Evolutionary conservation across 1,140 invertebrate species (phyloP), one percentile per base, ranked within the genome.

Genomic region (Drosophila chauvacae): DNA sequence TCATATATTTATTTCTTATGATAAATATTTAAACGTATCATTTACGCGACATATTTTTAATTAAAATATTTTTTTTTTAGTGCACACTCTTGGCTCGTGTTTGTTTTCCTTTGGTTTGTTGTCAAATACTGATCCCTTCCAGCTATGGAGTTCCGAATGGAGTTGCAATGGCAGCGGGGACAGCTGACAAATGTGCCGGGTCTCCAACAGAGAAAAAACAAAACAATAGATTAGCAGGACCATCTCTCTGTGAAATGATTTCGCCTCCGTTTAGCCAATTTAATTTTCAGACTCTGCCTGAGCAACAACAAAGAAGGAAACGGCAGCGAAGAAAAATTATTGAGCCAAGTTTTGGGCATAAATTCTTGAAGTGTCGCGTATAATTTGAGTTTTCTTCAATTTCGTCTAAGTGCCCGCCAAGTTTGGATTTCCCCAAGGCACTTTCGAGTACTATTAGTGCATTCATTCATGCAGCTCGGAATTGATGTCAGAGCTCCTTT

Each of bases 311-410:
- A 23, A 6, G 16, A 18, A 7, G 1, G 16, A 28, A 50, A 28
- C 26, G 14, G 16, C 39, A 26, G 35, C 53, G 35, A 14, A 30
- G 45, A 26, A 33, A 73, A 53, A 50, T 71, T 72, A 72, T 62
- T 74, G 71, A 74, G 16, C 71, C 53, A 86, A 63, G 74, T 86
- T 86, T 77, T 20, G 13, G 28, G 53, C 83, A 87, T 86, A 83
- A 87, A 83, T 87, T 87, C 30, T 58, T 64, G 48, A 64, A 83
- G 84, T 84, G 79, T 71, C 79, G 83, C 59, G 61, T 71, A 57
- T 76, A 76, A 76, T 59, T 81, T 71, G 65, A 77, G 60, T 63
- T 77, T 65, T 78, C 74, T 81, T 68, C 58, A 77, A 81, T 77
- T 79, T 70, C 58, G 58, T 39, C 57, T 47, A 72, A 60, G 79